Base-by-base conservation (phyloP, 2,113 vertebrate genomes). In the Leuciscus idus region DNA sequence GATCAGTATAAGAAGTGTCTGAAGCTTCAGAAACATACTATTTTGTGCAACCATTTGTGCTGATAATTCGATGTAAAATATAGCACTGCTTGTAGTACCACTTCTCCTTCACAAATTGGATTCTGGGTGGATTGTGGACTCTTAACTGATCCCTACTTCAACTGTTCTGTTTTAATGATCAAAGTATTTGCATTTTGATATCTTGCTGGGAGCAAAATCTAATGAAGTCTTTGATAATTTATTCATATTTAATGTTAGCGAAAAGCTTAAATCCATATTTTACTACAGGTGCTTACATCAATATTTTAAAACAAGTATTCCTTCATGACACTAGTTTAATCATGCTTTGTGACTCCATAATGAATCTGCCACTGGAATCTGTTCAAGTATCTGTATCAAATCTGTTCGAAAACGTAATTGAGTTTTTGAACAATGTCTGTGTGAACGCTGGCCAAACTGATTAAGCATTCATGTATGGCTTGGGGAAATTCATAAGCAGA, bases 121-220 rank as follows among this genome's bases (percentile, higher is more conserved):
- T 61, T 62, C 61, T 57, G 66, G 68, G 12, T 84, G 48, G 30
- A n/a, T 6, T 43, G 81, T 30, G 8, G 79, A 84, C 21, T n/a
- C 13, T 48, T 84, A 76, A 68, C 73, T 66, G 62, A 70, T 84
- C 48, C 23, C 74, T 43, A 61, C 84, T 39, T 82, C 64, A 73
- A 28, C 76, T 59, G 39, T 66, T 6, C 23, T 33, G 11, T 82
- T 59, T 64, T 77, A 21, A 64, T 39, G 84, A 81, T 62, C 75
- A 77, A 50, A 68, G 84, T 79, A 26, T 82, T 61, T 88, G 84
- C 61, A 85, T 85, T 85, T 76, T 82, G 70, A 82, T 83, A 50
- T 84, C 77, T 78, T 81, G 77, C 86, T 64, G n/a, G 30, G 39
- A 72, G 64, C 70, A 23, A 59, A 64, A 64, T 48, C 36, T 64